A percentile compares a stretch with the other conserved stretches of the same genome.
Conservation (phyloP, 2,797 vertebrate species). For the Urosaurus nigricauda region DNA sequence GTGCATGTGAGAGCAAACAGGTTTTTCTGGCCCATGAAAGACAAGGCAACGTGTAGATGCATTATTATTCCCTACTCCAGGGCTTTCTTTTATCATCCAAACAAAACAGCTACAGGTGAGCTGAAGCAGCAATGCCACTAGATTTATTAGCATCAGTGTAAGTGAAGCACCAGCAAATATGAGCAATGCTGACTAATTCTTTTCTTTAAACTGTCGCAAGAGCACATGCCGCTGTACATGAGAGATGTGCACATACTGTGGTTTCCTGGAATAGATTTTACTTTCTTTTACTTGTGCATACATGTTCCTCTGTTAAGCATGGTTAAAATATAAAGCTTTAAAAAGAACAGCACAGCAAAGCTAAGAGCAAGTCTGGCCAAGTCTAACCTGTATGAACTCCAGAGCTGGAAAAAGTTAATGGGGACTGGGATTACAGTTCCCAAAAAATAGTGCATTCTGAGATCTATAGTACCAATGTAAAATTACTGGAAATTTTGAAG, state of each 20-base stretch:
- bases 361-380: no score
- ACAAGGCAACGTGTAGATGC: neutral
- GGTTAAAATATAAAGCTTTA: slow-evolving; percentile 56
- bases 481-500: no score
- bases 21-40: neutral
- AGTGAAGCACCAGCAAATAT: neutral
- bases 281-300: slow-evolving; percentile 17
- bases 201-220: neutral
- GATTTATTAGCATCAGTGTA: neutral
- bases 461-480: no score
- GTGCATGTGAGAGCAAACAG: neutral
- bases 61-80: neutral
- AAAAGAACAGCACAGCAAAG: slow-evolving; percentile 4
- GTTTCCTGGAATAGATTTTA: slow-evolving; percentile 54
- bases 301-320: slow-evolving; percentile 13
- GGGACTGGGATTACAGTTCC: no score
- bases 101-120: neutral
- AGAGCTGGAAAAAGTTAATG: no score
- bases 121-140: neutral
- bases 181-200: neutral
- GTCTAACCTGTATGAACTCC: no score
- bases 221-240: neutral
- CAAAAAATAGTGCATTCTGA: no score
- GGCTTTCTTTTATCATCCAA: neutral
- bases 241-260: neutral